A percentile compares a stretch with the other conserved stretches of the same genome.
Evolutionary conservation across 23 tunicate species (phyloP).

Genomic region (Trididemnum clinides): DNA sequence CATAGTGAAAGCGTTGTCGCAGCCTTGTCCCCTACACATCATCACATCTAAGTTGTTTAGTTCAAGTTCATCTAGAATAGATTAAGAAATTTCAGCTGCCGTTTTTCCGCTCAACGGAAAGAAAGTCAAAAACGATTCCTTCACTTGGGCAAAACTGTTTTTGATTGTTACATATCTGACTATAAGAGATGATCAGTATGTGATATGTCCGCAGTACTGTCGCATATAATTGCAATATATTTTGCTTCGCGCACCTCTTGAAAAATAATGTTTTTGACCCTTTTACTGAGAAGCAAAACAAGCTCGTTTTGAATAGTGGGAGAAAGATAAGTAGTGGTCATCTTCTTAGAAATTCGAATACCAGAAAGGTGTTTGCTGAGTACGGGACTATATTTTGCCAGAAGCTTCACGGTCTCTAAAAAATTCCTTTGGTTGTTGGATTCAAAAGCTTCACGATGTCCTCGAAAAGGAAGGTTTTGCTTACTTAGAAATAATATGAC

Average conservation of each 20-base stretch:
- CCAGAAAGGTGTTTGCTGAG: constrained; percentile 57
- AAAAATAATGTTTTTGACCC: constrained; percentile 55
- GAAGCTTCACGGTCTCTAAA: constrained; percentile 65
- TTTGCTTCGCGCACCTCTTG: constrained; percentile 62
- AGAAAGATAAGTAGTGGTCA: constrained; percentile 52
- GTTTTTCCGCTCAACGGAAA: constrained; percentile 50
- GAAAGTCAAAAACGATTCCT: constrained; percentile 44
- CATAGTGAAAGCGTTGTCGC: constrained; percentile 60
- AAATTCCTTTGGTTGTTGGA: constrained; percentile 50
- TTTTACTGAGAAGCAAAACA: constrained; percentile 56
- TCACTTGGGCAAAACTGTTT: constrained; percentile 25
- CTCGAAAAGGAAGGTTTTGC: constrained; percentile 58
- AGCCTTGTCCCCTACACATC: constrained; percentile 70
- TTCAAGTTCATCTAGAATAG: constrained; percentile 54
- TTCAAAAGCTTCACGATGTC: constrained; percentile 56
- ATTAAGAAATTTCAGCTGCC: constrained; percentile 49
- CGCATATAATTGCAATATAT: constrained; percentile 62
- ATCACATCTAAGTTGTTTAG: constrained; percentile 52
- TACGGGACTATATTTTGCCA: constrained; percentile 52
- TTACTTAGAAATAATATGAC: constrained; percentile 52
- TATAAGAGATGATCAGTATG: constrained; percentile 57
- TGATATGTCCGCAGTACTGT: constrained; percentile 61
- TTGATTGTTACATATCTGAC: constrained; percentile 50
- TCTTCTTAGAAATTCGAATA: constrained; percentile 55
- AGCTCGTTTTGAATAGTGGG: constrained; percentile 59